These are phyloP conservation scores for Drosophila pseudotakahashii DNA, from an alignment of 2,888 invertebrate species.

Conservation along the genomic window DNA sequence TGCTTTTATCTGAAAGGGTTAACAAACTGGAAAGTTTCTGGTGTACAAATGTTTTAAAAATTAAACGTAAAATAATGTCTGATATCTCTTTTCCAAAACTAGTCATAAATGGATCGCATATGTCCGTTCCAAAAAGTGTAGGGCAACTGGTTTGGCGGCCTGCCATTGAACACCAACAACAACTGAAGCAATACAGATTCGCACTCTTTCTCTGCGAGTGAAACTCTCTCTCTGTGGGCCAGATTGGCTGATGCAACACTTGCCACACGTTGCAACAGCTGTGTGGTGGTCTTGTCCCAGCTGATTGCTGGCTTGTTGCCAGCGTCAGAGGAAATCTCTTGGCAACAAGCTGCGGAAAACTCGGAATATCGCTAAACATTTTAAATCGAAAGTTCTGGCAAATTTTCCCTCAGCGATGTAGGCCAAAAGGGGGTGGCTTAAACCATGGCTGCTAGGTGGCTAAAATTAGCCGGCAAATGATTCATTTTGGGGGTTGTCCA, in stretches of 20 bases:
- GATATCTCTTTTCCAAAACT: background rate
- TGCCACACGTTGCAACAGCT: conserved; percentile 64
- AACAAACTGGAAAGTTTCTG: background rate
- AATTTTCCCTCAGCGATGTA: conserved; percentile 1
- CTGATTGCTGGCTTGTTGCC: conserved; percentile 50
- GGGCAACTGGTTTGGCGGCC: conserved; percentile 29
- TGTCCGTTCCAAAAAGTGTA: conserved; percentile 1
- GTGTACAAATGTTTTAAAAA: no score
- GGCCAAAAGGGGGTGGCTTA: conserved; percentile 14
- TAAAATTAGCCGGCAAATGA: conserved; percentile 33
- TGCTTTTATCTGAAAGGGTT: background rate
- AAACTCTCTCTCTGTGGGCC: conserved; percentile 33
- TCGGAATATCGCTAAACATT: conserved; percentile 29
- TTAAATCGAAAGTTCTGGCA: conserved; percentile 17
- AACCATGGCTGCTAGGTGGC: conserved; percentile 1
- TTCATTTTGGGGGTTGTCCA: conserved; percentile 26
- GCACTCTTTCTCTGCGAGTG: conserved; percentile 30
- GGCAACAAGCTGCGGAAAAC: conserved; percentile 50
- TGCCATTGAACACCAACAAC: conserved; percentile 16
- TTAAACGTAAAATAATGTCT: background rate
- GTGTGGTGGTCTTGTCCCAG: conserved; percentile 39
- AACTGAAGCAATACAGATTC: conserved; percentile 20
- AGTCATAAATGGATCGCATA: background rate
- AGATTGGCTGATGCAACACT: conserved; percentile 74
- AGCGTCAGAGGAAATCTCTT: background rate